These are phyloP conservation scores for Myotis myotis DNA, from an alignment of 2,797 vertebrate genomes.

Conservation along the genomic window DNA sequence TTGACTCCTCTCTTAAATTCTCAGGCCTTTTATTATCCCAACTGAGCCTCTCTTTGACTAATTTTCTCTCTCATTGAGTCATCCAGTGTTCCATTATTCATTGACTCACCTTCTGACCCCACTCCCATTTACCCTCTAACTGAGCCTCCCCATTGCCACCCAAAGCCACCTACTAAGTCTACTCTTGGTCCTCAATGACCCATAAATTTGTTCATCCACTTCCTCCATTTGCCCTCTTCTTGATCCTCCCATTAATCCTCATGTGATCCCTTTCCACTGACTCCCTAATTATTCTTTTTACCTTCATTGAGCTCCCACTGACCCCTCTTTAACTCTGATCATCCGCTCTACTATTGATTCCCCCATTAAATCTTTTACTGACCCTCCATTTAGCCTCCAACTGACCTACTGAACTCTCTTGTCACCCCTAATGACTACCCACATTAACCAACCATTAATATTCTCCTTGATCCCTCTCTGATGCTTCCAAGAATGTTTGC, in stretches of 20 bases:
- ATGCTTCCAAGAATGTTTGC: not conserved
- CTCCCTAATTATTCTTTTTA: not conserved
- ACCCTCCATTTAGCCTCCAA: not conserved
- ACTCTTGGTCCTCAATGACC: not conserved
- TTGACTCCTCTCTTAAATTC: not conserved
- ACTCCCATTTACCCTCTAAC: not conserved
- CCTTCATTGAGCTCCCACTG: not conserved
- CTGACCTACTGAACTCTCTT: not conserved
- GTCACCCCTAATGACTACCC: not conserved
- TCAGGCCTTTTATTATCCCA: not conserved
- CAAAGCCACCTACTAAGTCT: not conserved
- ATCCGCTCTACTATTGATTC: not conserved
- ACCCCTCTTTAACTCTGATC: not conserved
- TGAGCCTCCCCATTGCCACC: not conserved
- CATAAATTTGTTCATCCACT: not conserved
- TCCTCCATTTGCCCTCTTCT: not conserved
- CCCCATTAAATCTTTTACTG: not conserved
- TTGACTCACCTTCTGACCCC: not conserved
- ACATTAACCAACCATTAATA: not conserved
- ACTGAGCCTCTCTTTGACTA: not conserved
- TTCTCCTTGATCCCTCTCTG: not conserved
- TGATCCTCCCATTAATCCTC: not conserved
- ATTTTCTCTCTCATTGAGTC: not conserved
- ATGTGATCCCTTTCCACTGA: not conserved
- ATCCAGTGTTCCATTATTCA: not conserved